A percentile compares a stretch with the other conserved stretches of the same genome.
Conservation (phyloP, 2,797 vertebrate species). For the Acrossocheilus fasciatus region DNA sequence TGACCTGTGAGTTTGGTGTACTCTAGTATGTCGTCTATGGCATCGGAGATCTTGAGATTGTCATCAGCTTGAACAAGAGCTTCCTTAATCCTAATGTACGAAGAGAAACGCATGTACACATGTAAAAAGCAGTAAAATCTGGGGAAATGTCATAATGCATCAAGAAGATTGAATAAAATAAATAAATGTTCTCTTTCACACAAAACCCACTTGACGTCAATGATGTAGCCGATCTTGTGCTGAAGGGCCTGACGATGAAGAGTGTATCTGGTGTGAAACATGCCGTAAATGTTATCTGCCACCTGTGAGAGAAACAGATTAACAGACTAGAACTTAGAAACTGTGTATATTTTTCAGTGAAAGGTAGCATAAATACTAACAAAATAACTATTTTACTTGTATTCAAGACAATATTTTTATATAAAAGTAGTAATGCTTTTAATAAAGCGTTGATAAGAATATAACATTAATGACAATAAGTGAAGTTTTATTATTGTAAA, state of each 20-base stretch:
- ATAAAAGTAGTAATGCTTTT: too few relatives aligned
- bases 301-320: not conserved
- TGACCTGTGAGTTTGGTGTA: conserved; percentile 43
- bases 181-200: not conserved
- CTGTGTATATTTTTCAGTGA: not conserved
- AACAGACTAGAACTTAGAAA: not conserved
- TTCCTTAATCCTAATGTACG: conserved; percentile 28
- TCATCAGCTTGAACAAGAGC: not conserved
- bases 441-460: not conserved
- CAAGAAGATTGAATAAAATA: fast-evolving
- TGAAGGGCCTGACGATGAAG: conserved; percentile 15
- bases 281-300: not conserved
- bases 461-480: too few relatives aligned
- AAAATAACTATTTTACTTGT: not conserved
- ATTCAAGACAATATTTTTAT: not conserved
- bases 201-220: not conserved
- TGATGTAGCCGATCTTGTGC: conserved; percentile 22
- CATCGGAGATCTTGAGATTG: not conserved
- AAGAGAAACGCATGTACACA: not conserved
- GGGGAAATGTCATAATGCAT: not conserved
- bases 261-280: conserved; percentile 33
- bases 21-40: not conserved
- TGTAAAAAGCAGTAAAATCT: not conserved
- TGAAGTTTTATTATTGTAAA: too few relatives aligned
- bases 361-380: not conserved